Conservation (phyloP, 2,113 vertebrate genomes). For the Phrynocephalus versicolor region DNA sequence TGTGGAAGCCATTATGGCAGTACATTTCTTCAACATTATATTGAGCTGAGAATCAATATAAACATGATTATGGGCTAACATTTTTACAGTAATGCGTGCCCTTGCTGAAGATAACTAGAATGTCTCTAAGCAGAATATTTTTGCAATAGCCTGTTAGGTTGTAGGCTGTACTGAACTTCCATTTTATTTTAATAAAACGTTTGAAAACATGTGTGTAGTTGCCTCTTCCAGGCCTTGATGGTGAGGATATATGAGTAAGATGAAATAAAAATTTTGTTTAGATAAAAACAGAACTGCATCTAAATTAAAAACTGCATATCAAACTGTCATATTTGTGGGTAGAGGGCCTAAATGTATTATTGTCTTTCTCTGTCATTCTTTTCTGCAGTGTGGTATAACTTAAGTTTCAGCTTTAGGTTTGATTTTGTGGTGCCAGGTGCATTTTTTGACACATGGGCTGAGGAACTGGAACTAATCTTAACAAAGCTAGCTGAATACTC, state of each 20-base stretch:
- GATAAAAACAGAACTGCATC: neutral
- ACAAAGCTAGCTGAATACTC: neutral
- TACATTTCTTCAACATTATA: neutral
- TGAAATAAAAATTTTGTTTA: neutral
- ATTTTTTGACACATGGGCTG: neutral
- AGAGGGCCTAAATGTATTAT: neutral
- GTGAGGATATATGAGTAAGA: neutral
- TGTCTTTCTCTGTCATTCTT: neutral
- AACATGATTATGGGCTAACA: neutral
- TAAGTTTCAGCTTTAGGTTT: neutral
- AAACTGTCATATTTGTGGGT: neutral
- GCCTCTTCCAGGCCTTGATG: neutral
- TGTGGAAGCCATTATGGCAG: neutral
- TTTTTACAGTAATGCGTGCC: neutral
- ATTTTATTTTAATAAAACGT: constrained; percentile 19
- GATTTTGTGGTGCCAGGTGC: neutral
- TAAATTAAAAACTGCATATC: neutral
- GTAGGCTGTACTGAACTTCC: neutral
- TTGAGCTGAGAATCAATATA: neutral
- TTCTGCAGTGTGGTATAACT: neutral
- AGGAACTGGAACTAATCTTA: neutral
- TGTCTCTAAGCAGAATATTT: neutral
- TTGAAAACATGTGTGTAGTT: neutral
- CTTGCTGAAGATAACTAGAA: neutral
- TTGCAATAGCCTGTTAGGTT: neutral